Conservation (phyloP, 2,797 vertebrate species). For the Pseudochirops cupreus region DNA sequence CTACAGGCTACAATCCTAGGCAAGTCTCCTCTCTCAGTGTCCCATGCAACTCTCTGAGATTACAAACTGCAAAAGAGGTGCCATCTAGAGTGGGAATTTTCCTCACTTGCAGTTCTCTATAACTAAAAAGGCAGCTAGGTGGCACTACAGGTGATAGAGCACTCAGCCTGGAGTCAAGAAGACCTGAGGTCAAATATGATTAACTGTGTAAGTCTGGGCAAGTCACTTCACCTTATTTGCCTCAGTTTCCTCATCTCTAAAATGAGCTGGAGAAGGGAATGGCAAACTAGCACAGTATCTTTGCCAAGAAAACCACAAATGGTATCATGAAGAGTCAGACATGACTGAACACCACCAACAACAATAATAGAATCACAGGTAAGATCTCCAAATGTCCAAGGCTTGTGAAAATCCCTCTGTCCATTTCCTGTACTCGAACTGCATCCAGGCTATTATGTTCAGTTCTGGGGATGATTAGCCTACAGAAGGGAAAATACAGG, state of each 20-base stretch:
- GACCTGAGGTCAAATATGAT: neutral
- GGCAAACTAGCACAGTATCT: neutral
- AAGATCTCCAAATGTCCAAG: neutral
- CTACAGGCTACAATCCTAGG: neutral
- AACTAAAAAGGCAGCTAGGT: neutral
- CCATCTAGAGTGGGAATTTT: neutral
- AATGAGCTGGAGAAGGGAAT: neutral
- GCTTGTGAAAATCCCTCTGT: neutral
- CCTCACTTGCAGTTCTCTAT: neutral
- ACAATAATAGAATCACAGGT: neutral
- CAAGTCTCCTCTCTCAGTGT: neutral
- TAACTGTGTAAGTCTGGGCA: too few species aligned
- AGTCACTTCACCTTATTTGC: neutral
- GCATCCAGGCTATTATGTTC: neutral
- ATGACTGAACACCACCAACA: neutral
- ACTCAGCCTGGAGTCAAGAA: neutral
- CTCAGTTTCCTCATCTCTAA: neutral
- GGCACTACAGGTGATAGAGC: neutral
- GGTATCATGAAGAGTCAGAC: neutral
- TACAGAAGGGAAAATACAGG: neutral
- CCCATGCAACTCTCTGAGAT: neutral
- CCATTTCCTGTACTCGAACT: neutral
- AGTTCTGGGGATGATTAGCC: neutral
- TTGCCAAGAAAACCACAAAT: neutral
- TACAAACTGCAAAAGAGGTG: neutral